These are phyloP conservation scores for Argopecten irradians DNA, from an alignment of 1,140 invertebrate genomes.

Conservation along the genomic window DNA sequence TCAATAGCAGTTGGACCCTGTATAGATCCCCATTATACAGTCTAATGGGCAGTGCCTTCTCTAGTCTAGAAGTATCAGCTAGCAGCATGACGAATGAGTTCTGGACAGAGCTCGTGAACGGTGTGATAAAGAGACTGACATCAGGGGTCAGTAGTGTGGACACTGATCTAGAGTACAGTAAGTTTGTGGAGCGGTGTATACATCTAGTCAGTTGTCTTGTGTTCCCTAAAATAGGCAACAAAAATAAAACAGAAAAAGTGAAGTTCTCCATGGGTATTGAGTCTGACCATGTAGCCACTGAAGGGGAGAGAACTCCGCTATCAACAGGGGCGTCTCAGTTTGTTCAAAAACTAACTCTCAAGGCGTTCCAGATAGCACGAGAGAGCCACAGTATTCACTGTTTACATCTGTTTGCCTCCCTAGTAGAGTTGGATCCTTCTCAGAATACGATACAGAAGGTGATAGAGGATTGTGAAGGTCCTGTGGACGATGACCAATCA, in stretches of 20 bases:
- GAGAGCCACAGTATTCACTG: slow-evolving; percentile 41
- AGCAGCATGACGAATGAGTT: slow-evolving; percentile 38
- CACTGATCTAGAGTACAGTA: slow-evolving; percentile 36
- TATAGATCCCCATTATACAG: slow-evolving; percentile 62
- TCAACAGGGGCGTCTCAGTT: slow-evolving; percentile 34
- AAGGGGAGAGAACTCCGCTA: slow-evolving; percentile 27
- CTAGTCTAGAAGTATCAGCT: slow-evolving; percentile 47
- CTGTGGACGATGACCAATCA: slow-evolving; percentile 47
- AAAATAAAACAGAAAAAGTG: slow-evolving; percentile 52
- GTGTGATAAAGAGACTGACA: slow-evolving; percentile 46
- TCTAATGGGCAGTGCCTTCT: slow-evolving; percentile 55
- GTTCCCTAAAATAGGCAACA: slow-evolving; percentile 45
- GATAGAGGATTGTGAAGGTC: slow-evolving; percentile 58
- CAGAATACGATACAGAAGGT: slow-evolving; percentile 54
- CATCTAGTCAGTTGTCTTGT: slow-evolving; percentile 53
- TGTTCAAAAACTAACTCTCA: slow-evolving; percentile 53
- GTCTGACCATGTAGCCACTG: neutral
- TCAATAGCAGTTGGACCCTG: slow-evolving; percentile 60
- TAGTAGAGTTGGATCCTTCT: slow-evolving; percentile 54
- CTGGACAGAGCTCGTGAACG: slow-evolving; percentile 57
- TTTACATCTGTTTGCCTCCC: slow-evolving; percentile 57
- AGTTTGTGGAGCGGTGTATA: slow-evolving; percentile 51
- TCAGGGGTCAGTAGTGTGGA: slow-evolving; percentile 3
- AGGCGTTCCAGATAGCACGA: slow-evolving; percentile 54
- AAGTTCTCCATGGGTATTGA: slow-evolving; percentile 35